Evolutionary conservation across 2,113 vertebrate genomes (phyloP).

Genomic region (Oceanites oceanicus): DNA sequence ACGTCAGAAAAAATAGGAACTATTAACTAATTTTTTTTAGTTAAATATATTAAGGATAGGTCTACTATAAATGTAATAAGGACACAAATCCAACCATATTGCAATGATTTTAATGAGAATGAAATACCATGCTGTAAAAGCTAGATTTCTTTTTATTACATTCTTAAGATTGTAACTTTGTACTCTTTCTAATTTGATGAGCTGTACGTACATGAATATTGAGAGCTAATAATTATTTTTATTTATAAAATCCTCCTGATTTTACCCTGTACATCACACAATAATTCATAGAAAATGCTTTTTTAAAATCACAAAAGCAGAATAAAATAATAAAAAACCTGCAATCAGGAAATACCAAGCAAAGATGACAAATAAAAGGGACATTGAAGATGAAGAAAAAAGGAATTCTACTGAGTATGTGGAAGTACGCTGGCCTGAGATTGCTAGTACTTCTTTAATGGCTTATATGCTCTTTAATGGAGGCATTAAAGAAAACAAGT

Average conservation of each 20-base stretch:
- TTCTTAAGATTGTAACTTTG: neutral
- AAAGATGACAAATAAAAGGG: neutral
- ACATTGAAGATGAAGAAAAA: neutral
- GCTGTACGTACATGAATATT: neutral
- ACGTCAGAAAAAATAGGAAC: slow-evolving; percentile 3
- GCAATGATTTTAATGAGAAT: slow-evolving; percentile 26
- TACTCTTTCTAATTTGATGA: neutral
- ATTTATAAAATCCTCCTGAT: neutral
- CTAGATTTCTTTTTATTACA: slow-evolving; percentile 8
- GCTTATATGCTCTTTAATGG: neutral
- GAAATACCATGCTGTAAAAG: neutral
- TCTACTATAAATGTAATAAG: slow-evolving; percentile 15
- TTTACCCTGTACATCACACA: neutral
- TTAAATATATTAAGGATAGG: neutral
- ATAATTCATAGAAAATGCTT: neutral
- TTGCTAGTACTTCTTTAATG: neutral
- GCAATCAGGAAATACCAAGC: neutral
- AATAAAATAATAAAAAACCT: neutral
- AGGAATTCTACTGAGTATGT: neutral
- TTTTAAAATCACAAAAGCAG: neutral
- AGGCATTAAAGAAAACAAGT: neutral
- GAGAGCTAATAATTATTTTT: neutral
- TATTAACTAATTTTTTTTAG: neutral
- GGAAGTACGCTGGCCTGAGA: neutral
- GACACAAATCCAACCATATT: neutral